Evolutionary conservation across 2,888 invertebrate genomes (phyloP).

Genomic region (Parapristionchus giblindavisi): DNA sequence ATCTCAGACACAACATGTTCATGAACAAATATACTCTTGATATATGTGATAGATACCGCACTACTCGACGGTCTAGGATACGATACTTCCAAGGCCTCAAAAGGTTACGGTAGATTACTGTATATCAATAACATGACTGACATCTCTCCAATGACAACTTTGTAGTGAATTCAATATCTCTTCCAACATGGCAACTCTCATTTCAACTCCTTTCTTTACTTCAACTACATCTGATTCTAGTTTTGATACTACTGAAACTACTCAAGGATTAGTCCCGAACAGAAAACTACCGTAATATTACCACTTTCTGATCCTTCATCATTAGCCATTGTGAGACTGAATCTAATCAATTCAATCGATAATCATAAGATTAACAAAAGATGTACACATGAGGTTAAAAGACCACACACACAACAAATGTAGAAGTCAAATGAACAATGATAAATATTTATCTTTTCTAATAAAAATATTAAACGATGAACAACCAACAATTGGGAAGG

Average conservation of each 20-base stretch:
- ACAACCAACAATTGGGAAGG: no score
- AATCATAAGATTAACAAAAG: no score
- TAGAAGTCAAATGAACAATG: no score
- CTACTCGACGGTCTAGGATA: slow-evolving; percentile 2
- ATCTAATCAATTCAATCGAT: no score
- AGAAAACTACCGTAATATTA: no score
- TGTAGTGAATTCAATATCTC: slow-evolving; percentile 28
- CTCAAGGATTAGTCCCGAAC: background rate
- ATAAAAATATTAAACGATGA: no score
- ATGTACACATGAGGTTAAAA: no score
- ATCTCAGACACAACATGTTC: slow-evolving; percentile 3
- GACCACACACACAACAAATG: no score
- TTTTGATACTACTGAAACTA: background rate
- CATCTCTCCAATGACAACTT: slow-evolving; percentile 31
- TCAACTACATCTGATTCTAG: slow-evolving; percentile 8
- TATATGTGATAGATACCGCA: slow-evolving; percentile 5
- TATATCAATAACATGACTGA: background rate
- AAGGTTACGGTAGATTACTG: slow-evolving; percentile 3
- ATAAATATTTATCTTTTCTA: no score
- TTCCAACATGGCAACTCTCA: slow-evolving; percentile 17
- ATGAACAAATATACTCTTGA: slow-evolving; percentile 5
- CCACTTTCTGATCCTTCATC: no score
- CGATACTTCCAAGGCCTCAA: slow-evolving; percentile 28
- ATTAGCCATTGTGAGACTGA: no score
- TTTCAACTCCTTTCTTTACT: slow-evolving; percentile 29